Evolutionary conservation across 2,113 vertebrate species (phyloP).

Genomic region (Pygoscelis antarcticus): DNA sequence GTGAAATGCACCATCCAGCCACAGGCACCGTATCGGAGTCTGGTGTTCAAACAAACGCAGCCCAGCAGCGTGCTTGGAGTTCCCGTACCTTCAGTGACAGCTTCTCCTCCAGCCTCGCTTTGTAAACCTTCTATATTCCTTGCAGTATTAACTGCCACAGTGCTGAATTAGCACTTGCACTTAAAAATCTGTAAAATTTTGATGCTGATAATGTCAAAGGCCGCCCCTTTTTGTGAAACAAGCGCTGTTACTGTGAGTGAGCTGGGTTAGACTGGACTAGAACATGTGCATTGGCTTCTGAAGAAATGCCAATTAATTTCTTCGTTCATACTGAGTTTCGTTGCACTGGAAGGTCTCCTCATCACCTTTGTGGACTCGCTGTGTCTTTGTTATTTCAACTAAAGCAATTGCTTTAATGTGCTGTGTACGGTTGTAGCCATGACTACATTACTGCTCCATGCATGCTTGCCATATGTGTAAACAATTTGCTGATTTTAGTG

Average conservation of each 20-base stretch:
- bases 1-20: neutral
- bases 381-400: neutral
- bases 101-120: neutral
- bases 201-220: neutral
- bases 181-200: neutral
- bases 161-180: neutral
- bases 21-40: rapidly evolving
- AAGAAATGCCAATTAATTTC: neutral
- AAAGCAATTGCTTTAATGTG: conserved; percentile 22
- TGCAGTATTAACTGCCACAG: neutral
- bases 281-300: neutral
- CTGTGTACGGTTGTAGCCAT: neutral
- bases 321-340: neutral
- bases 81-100: rapidly evolving
- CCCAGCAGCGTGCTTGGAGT: rapidly evolving
- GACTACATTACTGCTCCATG: conserved; percentile 9
- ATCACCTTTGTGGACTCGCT: neutral
- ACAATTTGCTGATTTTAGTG: conserved; percentile 56
- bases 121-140: neutral
- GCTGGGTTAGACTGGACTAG: neutral
- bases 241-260: neutral
- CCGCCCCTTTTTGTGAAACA: neutral
- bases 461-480: conserved; percentile 58
- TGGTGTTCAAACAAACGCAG: neutral
- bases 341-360: neutral